Percentiles rank a stretch among this genome's conserved stretches.
phyloP scores from a whole-genome alignment of 2,797 vertebrate species.

The Melanotaenia parkinsoni region DNA sequence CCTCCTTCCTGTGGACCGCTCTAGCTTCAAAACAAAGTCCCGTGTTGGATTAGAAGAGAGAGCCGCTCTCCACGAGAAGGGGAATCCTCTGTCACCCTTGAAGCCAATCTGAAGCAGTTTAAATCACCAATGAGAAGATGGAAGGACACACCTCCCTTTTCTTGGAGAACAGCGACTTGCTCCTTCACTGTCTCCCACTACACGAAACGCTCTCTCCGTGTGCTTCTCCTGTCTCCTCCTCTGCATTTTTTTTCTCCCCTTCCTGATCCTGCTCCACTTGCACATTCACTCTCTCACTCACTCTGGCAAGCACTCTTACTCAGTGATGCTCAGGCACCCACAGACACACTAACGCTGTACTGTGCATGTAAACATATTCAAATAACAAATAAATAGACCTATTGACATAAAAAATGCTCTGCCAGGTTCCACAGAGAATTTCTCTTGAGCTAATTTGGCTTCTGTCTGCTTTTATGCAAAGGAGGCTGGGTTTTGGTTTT shows the following conservation, averaged over 20 bases:
- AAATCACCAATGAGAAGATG: constrained; percentile 55
- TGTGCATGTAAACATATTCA: constrained; percentile 48
- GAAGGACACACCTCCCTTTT: constrained; percentile 57
- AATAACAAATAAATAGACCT: constrained; percentile 23
- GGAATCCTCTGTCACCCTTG: constrained; percentile 58
- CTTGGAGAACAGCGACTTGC: constrained; percentile 56
- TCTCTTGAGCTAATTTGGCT: not conserved
- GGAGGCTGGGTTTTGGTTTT: constrained; percentile 7
- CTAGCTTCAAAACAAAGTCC: constrained; percentile 64
- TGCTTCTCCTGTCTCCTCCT: constrained; percentile 54
- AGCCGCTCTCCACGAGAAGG: constrained; percentile 43
- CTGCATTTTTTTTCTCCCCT: constrained; percentile 55
- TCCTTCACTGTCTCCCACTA: constrained; percentile 42
- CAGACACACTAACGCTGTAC: constrained; percentile 31
- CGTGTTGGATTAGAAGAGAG: constrained; percentile 34
- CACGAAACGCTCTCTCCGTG: constrained; percentile 41
- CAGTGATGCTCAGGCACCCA: constrained; percentile 46
- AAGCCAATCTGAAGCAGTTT: constrained; percentile 57
- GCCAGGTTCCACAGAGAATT: constrained; percentile 11
- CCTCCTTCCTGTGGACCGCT: constrained; percentile 49
- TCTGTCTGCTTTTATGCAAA: constrained; percentile 10
- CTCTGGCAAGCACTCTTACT: constrained; percentile 59
- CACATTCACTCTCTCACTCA: constrained; percentile 52
- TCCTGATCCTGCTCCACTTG: constrained; percentile 64
- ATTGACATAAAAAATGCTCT: not conserved